Percentiles rank a stretch among this genome's conserved stretches.
These are phyloP conservation scores for Pachypanchax playfairii DNA, from an alignment of 2,113 vertebrate genomes.

Conservation along the genomic window DNA sequence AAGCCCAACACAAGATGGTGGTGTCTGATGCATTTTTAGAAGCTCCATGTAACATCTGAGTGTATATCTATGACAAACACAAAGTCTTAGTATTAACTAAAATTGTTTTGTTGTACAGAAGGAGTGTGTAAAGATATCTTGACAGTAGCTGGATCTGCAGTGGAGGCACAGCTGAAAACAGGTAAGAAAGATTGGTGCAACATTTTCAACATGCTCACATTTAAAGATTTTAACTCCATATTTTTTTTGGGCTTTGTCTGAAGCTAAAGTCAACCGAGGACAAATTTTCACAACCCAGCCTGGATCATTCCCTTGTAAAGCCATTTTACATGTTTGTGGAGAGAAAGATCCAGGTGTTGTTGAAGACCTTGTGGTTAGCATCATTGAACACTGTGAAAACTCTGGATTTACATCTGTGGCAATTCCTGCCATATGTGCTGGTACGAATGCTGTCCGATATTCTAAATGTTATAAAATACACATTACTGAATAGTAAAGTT, in stretches of 20 bases:
- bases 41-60: too few relatives aligned
- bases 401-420: slow-evolving; percentile 55
- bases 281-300: slow-evolving; percentile 40
- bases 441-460: slow-evolving; percentile 20
- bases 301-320: slow-evolving; percentile 60
- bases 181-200: slow-evolving; percentile 19
- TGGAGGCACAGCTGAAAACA: slow-evolving; percentile 44
- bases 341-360: slow-evolving; percentile 13
- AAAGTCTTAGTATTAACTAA: background rate
- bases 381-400: slow-evolving; percentile 53
- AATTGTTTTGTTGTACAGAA: slow-evolving; percentile 11
- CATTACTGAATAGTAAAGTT: background rate
- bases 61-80: too few relatives aligned
- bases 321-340: slow-evolving; percentile 67
- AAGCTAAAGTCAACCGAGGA: slow-evolving; percentile 31
- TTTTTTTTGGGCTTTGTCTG: background rate
- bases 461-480: background rate
- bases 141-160: slow-evolving; percentile 57
- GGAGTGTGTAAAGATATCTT: slow-evolving; percentile 70
- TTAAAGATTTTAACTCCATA: background rate
- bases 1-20: too few relatives aligned
- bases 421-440: slow-evolving; percentile 70
- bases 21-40: too few relatives aligned
- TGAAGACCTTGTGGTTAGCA: slow-evolving; percentile 38
- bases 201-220: too few relatives aligned